phyloP scores from a whole-genome alignment of 2,888 invertebrate species.

The Plemyria rubiginata region DNA sequence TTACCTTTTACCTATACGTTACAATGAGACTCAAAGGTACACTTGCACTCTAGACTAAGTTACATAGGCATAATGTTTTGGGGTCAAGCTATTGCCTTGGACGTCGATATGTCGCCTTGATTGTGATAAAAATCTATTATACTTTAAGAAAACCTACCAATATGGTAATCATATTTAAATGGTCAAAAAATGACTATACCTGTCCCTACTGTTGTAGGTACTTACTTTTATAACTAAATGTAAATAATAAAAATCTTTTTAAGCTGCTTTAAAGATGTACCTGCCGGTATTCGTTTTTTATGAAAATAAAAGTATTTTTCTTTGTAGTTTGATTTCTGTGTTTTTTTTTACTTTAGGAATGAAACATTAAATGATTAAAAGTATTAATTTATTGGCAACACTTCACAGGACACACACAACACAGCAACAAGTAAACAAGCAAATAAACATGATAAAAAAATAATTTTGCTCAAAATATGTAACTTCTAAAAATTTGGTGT shows the following conservation, averaged over 20 bases:
- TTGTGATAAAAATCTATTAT: slow-evolving; percentile 19
- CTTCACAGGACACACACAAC: slow-evolving; percentile 24
- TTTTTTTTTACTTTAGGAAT: slow-evolving; percentile 31
- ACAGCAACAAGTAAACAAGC: slow-evolving; percentile 7
- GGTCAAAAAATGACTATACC: background rate
- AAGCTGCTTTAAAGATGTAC: slow-evolving; percentile 70
- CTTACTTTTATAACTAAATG: background rate
- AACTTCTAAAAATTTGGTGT: background rate
- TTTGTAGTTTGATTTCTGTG: slow-evolving; percentile 43
- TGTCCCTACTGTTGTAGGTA: slow-evolving; percentile 2
- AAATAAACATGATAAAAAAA: slow-evolving; percentile 12
- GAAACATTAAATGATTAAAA: slow-evolving; percentile 4
- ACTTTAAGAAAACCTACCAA: slow-evolving; percentile 10
- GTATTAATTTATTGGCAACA: slow-evolving; percentile 36
- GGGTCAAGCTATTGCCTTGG: slow-evolving; percentile 7
- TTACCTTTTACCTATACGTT: background rate
- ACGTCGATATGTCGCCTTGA: slow-evolving; percentile 17
- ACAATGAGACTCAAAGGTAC: background rate
- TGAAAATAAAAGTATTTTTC: slow-evolving; percentile 44
- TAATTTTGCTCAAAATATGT: background rate
- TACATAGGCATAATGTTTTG: slow-evolving; percentile 5
- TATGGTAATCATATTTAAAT: slow-evolving; percentile 21
- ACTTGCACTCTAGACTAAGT: background rate
- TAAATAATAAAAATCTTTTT: slow-evolving; percentile 2
- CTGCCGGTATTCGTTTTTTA: slow-evolving; percentile 58